phyloP scores from a whole-genome alignment of 1,140 invertebrate genomes.

The Tenebrio molitor region DNA sequence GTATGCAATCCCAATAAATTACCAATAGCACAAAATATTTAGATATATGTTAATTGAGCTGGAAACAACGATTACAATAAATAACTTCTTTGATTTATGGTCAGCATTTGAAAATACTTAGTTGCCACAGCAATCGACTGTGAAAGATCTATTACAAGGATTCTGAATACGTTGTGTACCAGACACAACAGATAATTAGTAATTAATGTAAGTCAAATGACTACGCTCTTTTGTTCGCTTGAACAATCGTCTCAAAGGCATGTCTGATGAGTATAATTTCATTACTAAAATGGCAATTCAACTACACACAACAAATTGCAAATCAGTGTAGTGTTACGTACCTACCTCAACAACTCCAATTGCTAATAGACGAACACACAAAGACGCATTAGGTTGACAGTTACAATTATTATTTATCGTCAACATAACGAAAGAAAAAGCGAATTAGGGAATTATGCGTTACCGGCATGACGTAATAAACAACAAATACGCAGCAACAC shows the following conservation, averaged over 20 bases:
- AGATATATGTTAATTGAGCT: no score
- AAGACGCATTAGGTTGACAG: neutral
- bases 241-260: neutral
- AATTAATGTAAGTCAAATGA: no score
- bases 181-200: no score
- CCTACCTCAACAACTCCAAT: slow-evolving; percentile 21
- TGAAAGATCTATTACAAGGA: no score
- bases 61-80: no score
- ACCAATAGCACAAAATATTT: no score
- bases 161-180: no score
- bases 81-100: no score
- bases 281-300: slow-evolving; percentile 5
- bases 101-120: no score
- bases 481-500: slow-evolving; percentile 33
- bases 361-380: neutral
- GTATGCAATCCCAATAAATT: no score
- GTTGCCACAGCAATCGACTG: no score
- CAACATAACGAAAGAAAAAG: neutral
- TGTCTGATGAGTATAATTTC: neutral
- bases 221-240: slow-evolving; percentile 32
- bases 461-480: slow-evolving; percentile 11
- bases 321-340: slow-evolving; percentile 20
- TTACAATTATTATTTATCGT: slow-evolving; percentile 6
- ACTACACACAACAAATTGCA: neutral
- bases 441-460: slow-evolving; percentile 23